phyloP scores from a whole-genome alignment of 1,140 invertebrate genomes.

The Lasioglossum baleicum region DNA sequence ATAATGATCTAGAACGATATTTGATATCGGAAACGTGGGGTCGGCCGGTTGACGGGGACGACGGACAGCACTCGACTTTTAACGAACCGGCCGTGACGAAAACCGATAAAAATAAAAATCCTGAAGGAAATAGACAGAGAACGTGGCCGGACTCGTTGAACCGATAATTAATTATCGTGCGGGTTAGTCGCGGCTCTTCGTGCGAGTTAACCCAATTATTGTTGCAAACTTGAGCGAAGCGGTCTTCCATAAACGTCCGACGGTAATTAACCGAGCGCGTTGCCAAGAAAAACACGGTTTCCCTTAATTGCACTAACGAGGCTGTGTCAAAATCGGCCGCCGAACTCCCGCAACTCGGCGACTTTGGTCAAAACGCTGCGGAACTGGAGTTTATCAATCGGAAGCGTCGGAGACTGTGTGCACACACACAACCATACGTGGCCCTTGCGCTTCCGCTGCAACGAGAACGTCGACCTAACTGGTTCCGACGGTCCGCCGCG shows the following conservation, averaged over 20 bases:
- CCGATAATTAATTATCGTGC: slow-evolving; percentile 36
- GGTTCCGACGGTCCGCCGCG: slow-evolving; percentile 24
- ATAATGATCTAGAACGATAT: slow-evolving; percentile 33
- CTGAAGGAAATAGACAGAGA: neutral
- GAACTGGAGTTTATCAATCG: slow-evolving; percentile 37
- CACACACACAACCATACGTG: no score
- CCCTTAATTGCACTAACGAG: no score
- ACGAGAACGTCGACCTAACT: slow-evolving; percentile 34
- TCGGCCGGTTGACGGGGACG: slow-evolving; percentile 4
- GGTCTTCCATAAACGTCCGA: no score
- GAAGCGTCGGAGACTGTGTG: neutral
- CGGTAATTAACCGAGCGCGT: no score
- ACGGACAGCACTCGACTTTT: neutral
- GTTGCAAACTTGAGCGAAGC: neutral
- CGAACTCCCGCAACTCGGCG: no score
- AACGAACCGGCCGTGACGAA: slow-evolving; percentile 10
- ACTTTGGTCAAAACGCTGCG: no score
- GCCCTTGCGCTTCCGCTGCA: slow-evolving; percentile 17
- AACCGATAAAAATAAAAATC: no score
- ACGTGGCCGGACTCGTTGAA: neutral
- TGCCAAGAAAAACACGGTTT: no score
- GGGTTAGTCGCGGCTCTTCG: slow-evolving; percentile 3
- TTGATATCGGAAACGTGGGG: slow-evolving; percentile 23
- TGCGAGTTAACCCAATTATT: slow-evolving; percentile 33
- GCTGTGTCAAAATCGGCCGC: no score